phyloP scores from a whole-genome alignment of 2,888 invertebrate species.

The Zeuzera pyrina region DNA sequence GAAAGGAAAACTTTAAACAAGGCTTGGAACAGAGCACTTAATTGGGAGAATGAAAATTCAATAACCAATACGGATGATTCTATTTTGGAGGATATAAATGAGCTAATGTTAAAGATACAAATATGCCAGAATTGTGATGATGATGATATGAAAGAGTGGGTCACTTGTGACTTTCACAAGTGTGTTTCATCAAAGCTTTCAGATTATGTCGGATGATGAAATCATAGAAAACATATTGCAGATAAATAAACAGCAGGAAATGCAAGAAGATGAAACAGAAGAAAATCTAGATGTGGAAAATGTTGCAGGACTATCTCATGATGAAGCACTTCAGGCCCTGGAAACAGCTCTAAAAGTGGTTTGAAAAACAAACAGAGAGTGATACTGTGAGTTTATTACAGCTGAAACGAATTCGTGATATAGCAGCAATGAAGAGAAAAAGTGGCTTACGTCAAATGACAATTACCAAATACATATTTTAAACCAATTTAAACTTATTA shows the following conservation, averaged over 20 bases:
- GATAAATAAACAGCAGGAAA: constrained; percentile 10
- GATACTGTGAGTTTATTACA: constrained; percentile 14
- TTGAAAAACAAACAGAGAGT: constrained; percentile 17
- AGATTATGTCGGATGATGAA: no score
- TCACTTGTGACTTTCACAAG: no score
- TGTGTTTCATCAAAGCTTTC: no score
- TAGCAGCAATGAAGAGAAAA: constrained; percentile 7
- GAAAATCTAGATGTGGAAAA: constrained; percentile 11
- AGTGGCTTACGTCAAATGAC: constrained; percentile 9
- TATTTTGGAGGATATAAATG: no score
- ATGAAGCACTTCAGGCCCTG: constrained; percentile 15
- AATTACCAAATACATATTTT: constrained; percentile 7
- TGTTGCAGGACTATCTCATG: constrained; percentile 14
- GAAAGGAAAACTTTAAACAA: no score
- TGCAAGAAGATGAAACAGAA: constrained; percentile 13
- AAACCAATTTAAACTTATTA: background rate
- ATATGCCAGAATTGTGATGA: no score
- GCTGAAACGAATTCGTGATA: constrained; percentile 11
- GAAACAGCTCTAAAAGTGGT: constrained; percentile 17
- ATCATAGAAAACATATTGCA: no score
- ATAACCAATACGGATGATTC: no score
- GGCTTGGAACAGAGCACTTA: no score
- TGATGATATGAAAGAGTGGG: no score
- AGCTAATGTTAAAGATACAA: no score
- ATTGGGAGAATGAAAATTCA: no score